Evolutionary conservation across 2,113 vertebrate genomes (phyloP), one percentile per base, ranked within the genome.

Genomic region (Zosterops pallidus): DNA sequence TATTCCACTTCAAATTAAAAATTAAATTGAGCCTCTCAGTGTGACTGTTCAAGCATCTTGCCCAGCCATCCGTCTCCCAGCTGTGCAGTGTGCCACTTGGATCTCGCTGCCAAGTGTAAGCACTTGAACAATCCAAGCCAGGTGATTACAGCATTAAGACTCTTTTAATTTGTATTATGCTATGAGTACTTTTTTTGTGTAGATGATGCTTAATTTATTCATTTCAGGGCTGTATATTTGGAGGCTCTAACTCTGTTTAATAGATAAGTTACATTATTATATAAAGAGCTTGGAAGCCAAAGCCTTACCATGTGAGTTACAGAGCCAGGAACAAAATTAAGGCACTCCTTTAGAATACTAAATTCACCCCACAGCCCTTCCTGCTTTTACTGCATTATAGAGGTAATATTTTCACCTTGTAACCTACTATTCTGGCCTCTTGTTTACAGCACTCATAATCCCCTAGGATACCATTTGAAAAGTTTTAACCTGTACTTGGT

Each of bases 1-100:
- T 55, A 82, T 86, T 92, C 70, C 50, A 76, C 72, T 93, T 89
- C 77, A 95, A 86, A 76, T 86, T 95, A 69, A 95, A 94, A 90
- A 90, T 83, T 90, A 83, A 90, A 83, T 75, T 53, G 79, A 91
- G 68, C 64, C 21, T 92, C 87, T 94, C 0, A 0, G 65, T 79
- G 82, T 59, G 87, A 71, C 69, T 90, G 56, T 72, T 94, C 16
- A 57, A 94, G 80, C 74, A 64, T 60, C 83, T 29, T 89, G 80
- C 80, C 63, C 74, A 74, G 81, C 77, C 68, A 91, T 57, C 63
- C 76, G 0, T 75, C 71, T 96, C 87, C 86, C 92, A 92, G 79
- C 77, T 94, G 92, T 59, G 81, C 83, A 84, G n/a, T 35, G 46
- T 52, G 47, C 59, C 67, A 49, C 91, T 85, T 94, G 70, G 46